phyloP scores from a whole-genome alignment of 2,113 vertebrate species.

The Xenopus laevis region DNA sequence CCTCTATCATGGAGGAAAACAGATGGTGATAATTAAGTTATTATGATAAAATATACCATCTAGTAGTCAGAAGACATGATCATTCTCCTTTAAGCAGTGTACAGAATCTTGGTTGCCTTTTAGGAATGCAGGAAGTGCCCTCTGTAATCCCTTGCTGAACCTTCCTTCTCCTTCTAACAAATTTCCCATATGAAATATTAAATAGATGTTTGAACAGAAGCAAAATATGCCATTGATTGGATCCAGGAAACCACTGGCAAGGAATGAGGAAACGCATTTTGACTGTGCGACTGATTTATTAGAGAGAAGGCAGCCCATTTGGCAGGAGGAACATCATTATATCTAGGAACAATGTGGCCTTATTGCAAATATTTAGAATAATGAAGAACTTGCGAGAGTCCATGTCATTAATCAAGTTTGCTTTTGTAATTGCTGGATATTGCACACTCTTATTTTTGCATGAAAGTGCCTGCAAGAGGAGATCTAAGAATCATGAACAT shows the following conservation, averaged over 20 bases:
- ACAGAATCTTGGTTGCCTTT: too few species aligned
- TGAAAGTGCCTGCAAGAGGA: too few species aligned
- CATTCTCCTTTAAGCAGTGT: too few species aligned
- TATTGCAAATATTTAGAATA: slow-evolving; percentile 91
- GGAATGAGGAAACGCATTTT: slow-evolving; percentile 56
- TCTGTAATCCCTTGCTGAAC: too few species aligned
- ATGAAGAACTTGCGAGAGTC: slow-evolving; percentile 91
- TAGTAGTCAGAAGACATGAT: too few species aligned
- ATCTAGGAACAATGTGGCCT: slow-evolving; percentile 90
- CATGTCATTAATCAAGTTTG: slow-evolving; percentile 74
- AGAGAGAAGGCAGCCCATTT: slow-evolving; percentile 91
- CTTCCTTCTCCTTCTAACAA: too few species aligned
- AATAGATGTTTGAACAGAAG: not conserved
- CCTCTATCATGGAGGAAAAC: too few species aligned
- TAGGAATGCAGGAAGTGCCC: too few species aligned
- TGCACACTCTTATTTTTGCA: too few species aligned
- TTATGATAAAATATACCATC: too few species aligned
- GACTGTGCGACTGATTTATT: slow-evolving; percentile 56
- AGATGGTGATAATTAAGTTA: too few species aligned
- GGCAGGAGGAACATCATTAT: slow-evolving; percentile 89
- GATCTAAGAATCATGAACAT: too few species aligned
- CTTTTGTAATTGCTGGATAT: not conserved
- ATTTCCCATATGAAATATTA: not conserved
- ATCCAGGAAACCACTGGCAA: slow-evolving; percentile 37
- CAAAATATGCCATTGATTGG: slow-evolving; percentile 41